Evolutionary conservation across 1,140 invertebrate genomes (phyloP), one percentile per base, ranked within the genome.

Genomic region (Oscheius sp.): DNA sequence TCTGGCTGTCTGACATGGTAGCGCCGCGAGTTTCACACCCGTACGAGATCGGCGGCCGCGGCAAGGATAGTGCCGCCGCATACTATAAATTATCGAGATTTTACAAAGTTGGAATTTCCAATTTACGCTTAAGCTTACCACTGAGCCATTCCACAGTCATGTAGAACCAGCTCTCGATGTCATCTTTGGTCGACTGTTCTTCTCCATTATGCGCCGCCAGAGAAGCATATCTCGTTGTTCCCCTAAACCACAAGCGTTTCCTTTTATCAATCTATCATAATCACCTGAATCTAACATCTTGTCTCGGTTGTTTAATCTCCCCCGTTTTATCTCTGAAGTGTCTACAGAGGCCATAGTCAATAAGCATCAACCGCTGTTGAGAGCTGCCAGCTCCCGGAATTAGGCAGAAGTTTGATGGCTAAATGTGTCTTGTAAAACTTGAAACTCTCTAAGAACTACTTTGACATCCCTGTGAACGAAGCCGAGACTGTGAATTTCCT

Each of bases 341-440:
- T 49, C 78, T 49, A 61, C 83, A 85, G 10, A 83, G 59, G 38
- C 81, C 81, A 46, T 84, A 83, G 67, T 83, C 81, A 20, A 83
- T 76, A 7, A 83, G 64, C 59, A 38, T 74, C 18, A 83, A 32
- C 36, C 73, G 72, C n/a, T 49, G 66, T 15, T 81, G 49, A 4
- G 65, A 70, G 2, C 74, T 59, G 29, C 70, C 55, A 42, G 73
- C 49, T 7, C 75, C 38, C 1, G 72, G 32, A 7, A 65, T 23
- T 31, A 83, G 61, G 18, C 72, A 66, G 61, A 83, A 83, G 73
- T 83, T 83, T 23, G 81, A 80, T 1, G 81, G 76, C 77, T 82
- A 84, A 59, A 45, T 38, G 23, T 34, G 68, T 71, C 23, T 10
- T 29, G 23, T 23, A n/a, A 13, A 67, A 31, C 15, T 52, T 62